Evolutionary conservation across 1,140 invertebrate species (phyloP).

Genomic region (Dinothrombium tinctorium): DNA sequence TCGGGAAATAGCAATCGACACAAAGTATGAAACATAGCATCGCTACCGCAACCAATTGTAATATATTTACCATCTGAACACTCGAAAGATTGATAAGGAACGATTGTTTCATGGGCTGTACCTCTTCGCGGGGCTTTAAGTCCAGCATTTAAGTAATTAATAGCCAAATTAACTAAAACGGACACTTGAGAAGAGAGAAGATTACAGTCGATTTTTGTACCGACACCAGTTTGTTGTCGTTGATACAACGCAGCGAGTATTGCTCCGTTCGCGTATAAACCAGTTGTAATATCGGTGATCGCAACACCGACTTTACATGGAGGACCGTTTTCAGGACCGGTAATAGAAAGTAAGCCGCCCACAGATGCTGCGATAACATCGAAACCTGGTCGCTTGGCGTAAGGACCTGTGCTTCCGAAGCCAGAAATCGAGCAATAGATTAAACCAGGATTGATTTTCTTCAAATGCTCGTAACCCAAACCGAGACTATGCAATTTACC

Average conservation of each 20-base stretch:
- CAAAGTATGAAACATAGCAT: conserved; percentile 17
- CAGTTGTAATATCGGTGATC: conserved; percentile 73
- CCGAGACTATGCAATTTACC: conserved; percentile 52
- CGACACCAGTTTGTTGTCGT: conserved; percentile 43
- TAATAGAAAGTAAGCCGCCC: conserved; percentile 68
- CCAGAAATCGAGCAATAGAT: conserved; percentile 84
- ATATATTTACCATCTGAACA: conserved; percentile 51
- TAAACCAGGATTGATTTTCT: conserved; percentile 41
- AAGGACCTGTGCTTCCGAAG: conserved; percentile 63
- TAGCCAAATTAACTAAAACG: conserved; percentile 62
- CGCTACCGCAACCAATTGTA: conserved; percentile 49
- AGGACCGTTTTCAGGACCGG: conserved; percentile 51
- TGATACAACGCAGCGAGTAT: conserved; percentile 72
- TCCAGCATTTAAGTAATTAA: conserved; percentile 68
- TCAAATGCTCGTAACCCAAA: conserved; percentile 52
- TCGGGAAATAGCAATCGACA: conserved; percentile 9
- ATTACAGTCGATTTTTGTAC: conserved; percentile 81
- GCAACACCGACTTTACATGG: conserved; percentile 82
- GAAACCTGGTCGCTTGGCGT: conserved; percentile 60
- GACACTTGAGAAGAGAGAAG: conserved; percentile 61
- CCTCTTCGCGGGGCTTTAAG: conserved; percentile 49
- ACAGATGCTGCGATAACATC: conserved; percentile 82
- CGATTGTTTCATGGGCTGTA: conserved; percentile 76
- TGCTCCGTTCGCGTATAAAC: conserved; percentile 79
- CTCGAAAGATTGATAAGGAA: conserved; percentile 70